These are phyloP conservation scores for Hormaphis cornu DNA, from an alignment of 1,140 invertebrate species.

Conservation along the genomic window DNA sequence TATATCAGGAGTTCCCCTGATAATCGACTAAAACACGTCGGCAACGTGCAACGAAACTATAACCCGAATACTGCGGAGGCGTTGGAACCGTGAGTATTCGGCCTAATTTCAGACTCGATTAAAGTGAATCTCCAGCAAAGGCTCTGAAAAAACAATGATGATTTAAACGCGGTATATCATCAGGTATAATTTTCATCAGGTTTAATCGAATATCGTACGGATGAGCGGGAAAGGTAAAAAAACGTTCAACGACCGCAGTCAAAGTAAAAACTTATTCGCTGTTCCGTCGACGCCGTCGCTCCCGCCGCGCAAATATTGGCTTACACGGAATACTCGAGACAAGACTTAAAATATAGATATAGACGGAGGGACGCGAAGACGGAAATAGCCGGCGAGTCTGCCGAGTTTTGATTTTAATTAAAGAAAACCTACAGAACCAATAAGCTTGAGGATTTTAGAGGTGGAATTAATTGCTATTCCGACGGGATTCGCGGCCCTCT, in stretches of 20 bases:
- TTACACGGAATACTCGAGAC: constrained; percentile 5
- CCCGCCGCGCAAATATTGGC: neutral
- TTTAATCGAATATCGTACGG: neutral
- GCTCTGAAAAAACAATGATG: no score
- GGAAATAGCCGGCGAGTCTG: neutral
- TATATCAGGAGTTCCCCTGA: no score
- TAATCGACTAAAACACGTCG: no score
- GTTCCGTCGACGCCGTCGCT: neutral
- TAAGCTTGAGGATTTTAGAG: constrained; percentile 6
- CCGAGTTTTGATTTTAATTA: constrained; percentile 26
- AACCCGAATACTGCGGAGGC: no score
- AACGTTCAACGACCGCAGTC: neutral
- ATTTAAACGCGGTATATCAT: no score
- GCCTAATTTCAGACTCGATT: no score
- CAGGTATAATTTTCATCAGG: neutral
- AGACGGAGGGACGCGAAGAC: neutral
- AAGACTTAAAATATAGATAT: neutral
- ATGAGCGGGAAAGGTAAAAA: neutral
- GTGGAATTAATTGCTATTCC: constrained; percentile 25
- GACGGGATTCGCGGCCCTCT: neutral
- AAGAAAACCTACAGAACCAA: constrained; percentile 12
- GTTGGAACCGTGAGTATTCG: no score
- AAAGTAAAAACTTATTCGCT: neutral
- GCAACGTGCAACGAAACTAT: no score
- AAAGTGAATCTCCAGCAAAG: no score